Evolutionary conservation across 64 coral and sea anemone genomes (phyloP), one percentile per base, ranked within the genome.

Genomic region (Porites lutea): DNA sequence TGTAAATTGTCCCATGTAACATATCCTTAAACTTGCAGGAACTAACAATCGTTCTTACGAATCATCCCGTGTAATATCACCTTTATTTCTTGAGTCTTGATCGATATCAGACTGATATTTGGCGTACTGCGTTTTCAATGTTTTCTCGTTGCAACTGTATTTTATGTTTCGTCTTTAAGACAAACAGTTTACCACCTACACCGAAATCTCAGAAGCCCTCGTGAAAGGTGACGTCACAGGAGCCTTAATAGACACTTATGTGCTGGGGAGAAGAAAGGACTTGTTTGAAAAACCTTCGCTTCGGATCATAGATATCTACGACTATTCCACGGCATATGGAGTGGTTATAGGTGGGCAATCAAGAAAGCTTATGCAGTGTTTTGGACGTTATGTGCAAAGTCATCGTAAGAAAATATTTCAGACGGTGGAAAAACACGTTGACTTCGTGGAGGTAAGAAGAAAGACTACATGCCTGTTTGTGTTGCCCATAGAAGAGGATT

Each of bases 221-320:
- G n/a, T 89, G 21, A 75, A 89, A 19, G 89, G 86, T 13, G 89
- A 93, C n/a, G 90, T 85, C 22, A 92, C 82, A 14, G 95, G 95
- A 85, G 92, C 92, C 16, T 61, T 96, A 23, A 84, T 96, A 11
- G 95, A 96, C 55, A 87, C 90, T 21, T 96, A 89, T 8, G 95
- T 88, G 5, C 79, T 92, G 0, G 95, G 95, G 10, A 79, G 79
- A 13, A 91, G 83, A 18, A 96, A 90, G 27, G 23, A 96, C 18
- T 79, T 93, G 51, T 89, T 96, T 15, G 88, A 86, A 22, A 71
- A 96, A 47, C 87, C 87, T 53, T 69, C 67, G 13, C 74, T 93
- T 52, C 90, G 86, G 14, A 27, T 96, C 15, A 78, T 68, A 44
- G 79, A 93, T 51, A 48, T 96, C 11, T 96, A 93, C 91, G 90